Conservation (phyloP, 2,888 invertebrate species). For the Hypomecis atomaria region DNA sequence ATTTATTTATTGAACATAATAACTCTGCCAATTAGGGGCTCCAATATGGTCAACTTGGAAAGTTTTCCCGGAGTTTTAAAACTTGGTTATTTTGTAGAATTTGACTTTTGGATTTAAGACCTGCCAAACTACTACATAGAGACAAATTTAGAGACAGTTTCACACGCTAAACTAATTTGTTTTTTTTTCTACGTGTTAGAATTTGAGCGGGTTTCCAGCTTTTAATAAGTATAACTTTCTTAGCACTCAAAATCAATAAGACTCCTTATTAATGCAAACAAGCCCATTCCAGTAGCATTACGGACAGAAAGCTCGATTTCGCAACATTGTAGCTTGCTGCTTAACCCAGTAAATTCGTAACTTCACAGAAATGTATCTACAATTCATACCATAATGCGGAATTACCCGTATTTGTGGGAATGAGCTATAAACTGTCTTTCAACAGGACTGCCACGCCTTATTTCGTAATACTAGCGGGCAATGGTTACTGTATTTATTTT, state of each 20-base stretch:
- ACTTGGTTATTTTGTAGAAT: too few species aligned
- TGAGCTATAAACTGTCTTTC: conserved; percentile 20
- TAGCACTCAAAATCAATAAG: background rate
- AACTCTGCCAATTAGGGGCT: too few species aligned
- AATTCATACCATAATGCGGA: conserved; percentile 1
- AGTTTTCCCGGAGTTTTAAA: too few species aligned
- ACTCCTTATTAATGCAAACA: background rate
- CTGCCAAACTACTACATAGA: too few species aligned
- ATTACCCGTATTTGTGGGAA: conserved; percentile 18
- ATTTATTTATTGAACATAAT: too few species aligned
- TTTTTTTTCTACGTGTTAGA: too few species aligned
- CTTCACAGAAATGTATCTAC: conserved; percentile 11
- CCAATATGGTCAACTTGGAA: too few species aligned
- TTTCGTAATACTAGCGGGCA: conserved; percentile 18
- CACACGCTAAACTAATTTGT: too few species aligned
- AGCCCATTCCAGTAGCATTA: background rate
- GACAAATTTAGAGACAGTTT: too few species aligned
- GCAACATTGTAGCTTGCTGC: conserved; percentile 12
- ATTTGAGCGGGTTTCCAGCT: too few species aligned
- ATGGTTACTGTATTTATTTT: background rate
- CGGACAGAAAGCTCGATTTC: conserved; percentile 16
- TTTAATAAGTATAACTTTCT: too few species aligned
- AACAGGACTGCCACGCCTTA: conserved; percentile 28
- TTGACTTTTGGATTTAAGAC: too few species aligned
- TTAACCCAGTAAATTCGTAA: conserved; percentile 18